Evolutionary conservation across 2,888 invertebrate species (phyloP).

Genomic region (Phoronis australis): DNA sequence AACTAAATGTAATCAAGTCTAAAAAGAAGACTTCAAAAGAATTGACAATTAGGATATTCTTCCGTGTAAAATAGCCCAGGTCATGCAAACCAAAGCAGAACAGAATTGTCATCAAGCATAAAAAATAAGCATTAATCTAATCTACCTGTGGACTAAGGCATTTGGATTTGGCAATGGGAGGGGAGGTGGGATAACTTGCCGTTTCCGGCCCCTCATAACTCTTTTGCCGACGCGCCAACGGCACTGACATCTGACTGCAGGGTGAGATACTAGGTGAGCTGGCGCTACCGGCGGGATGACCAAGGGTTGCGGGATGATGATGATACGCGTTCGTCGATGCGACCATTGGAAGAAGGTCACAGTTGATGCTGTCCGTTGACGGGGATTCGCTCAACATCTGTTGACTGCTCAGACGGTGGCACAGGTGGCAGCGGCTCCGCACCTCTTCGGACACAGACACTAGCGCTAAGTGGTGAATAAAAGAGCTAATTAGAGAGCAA

Average conservation of each 20-base stretch:
- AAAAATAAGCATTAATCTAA: no score
- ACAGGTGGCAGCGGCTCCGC: constrained; percentile 87
- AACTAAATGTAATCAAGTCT: no score
- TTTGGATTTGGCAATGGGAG: constrained; percentile 18
- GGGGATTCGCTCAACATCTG: constrained; percentile 52
- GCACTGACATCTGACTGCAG: constrained; percentile 19
- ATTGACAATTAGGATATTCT: no score
- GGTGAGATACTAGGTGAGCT: constrained; percentile 18
- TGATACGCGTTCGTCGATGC: no score
- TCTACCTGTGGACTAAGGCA: constrained; percentile 15
- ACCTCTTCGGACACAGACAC: constrained; percentile 97
- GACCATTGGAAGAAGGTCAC: constrained; percentile 51
- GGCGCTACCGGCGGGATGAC: constrained; percentile 11
- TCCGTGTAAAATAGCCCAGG: no score
- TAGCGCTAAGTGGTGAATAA: constrained; percentile 62
- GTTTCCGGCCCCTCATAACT: no score
- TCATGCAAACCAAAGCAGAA: no score
- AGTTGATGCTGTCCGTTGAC: constrained; percentile 52
- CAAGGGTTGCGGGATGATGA: constrained; percentile 11
- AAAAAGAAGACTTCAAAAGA: no score
- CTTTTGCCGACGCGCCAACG: constrained; percentile 18
- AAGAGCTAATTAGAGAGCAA: no score
- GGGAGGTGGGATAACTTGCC: constrained; percentile 26
- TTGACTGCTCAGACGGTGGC: constrained; percentile 64
- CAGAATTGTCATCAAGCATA: no score